Evolutionary conservation across 2,113 vertebrate species (phyloP).

Genomic region (Hydrolagus affinis): DNA sequence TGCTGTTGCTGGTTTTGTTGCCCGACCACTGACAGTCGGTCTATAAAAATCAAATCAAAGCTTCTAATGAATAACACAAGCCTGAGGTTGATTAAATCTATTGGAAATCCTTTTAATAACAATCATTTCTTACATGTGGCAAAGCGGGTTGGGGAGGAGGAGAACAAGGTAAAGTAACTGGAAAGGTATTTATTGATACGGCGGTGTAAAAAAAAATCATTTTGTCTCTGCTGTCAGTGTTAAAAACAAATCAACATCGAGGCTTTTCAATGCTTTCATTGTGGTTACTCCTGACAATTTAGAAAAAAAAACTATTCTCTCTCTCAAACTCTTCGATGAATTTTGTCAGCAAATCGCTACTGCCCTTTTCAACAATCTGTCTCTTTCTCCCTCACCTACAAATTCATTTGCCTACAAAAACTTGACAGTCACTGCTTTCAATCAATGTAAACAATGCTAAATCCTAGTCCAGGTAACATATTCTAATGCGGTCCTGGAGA

Average conservation of each 20-base stretch:
- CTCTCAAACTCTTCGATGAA: no score
- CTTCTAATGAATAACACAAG: slow-evolving; percentile 22
- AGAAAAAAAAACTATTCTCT: no score
- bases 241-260: slow-evolving; percentile 22
- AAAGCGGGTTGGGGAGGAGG: neutral
- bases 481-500: no score
- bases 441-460: no score
- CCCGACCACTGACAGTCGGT: neutral
- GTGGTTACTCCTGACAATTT: no score
- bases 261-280: neutral
- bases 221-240: slow-evolving; percentile 24
- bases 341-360: no score
- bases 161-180: neutral
- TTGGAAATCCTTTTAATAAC: slow-evolving; percentile 28
- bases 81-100: slow-evolving; percentile 18
- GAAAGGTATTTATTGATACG: slow-evolving; percentile 21
- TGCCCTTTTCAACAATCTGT: no score
- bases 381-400: no score
- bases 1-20: neutral
- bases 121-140: neutral
- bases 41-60: slow-evolving; percentile 28
- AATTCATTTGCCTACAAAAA: no score
- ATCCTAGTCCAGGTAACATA: no score
- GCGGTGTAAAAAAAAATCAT: slow-evolving; percentile 7
- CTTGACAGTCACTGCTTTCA: no score